phyloP scores from a whole-genome alignment of 2,888 invertebrate species.

The Tanypteryx hageni region DNA sequence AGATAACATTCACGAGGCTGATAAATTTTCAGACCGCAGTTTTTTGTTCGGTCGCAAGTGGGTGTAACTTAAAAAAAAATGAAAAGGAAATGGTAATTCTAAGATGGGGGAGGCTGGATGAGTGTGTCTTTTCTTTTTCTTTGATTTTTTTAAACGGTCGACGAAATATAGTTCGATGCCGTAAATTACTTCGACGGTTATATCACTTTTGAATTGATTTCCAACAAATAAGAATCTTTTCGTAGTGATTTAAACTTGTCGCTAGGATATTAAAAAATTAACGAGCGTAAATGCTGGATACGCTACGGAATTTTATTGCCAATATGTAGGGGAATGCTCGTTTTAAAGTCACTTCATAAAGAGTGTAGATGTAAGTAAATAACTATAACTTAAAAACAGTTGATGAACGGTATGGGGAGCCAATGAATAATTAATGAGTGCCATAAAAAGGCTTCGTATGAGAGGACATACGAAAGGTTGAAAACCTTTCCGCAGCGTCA shows the following conservation, averaged over 20 bases:
- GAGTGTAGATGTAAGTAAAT: too few relatives aligned
- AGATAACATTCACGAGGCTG: constrained; percentile 29
- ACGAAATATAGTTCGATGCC: neutral
- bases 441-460: neutral
- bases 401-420: neutral
- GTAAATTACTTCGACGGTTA: neutral
- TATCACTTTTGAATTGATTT: neutral
- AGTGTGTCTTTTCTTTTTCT: neutral
- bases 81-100: neutral
- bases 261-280: constrained; percentile 4
- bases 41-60: neutral
- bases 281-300: neutral
- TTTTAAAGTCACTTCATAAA: neutral
- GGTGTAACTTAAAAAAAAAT: neutral
- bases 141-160: neutral
- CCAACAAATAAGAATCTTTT: neutral
- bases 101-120: neutral
- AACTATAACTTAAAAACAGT: neutral
- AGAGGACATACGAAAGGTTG: neutral
- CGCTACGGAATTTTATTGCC: neutral
- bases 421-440: neutral
- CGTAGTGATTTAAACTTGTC: neutral
- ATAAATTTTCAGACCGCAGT: constrained; percentile 15
- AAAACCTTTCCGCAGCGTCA: too few relatives aligned
- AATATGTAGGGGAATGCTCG: neutral